Evolutionary conservation across 2,888 invertebrate species (phyloP), one percentile per base, ranked within the genome.

Genomic region (Sphaeridia pumilis): DNA sequence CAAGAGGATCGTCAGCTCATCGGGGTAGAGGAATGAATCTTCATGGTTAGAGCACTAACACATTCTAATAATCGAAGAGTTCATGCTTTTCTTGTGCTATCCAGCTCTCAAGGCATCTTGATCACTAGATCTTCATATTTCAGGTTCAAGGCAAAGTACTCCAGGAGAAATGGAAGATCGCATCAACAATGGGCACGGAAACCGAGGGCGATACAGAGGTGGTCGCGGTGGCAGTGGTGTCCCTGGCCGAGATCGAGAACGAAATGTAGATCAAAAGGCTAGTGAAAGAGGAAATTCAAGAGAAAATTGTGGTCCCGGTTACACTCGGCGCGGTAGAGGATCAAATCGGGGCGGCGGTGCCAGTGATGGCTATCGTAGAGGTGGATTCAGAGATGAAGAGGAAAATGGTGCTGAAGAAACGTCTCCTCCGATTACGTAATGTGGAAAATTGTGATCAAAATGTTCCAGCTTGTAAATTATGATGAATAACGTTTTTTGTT

Each of bases 1-100:
- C 73, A 17, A 69, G 78, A 20, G 76, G 78, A 20, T 47, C 59
- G 26, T 45, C 49, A 41, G 26, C 27, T n/a, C 46, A 47, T 47
- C 47, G 52, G 14, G 52, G 52, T 41, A 46, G 52, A 46, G 52
- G 52, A 49, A 49, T 43, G 42, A 28, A 41, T 49, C 43, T 43
- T 7, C 43, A 49, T 34, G 52, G 52, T 52, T 46, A 52, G 52
- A n/a, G n/a, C n/a, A n/a, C n/a, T n/a, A n/a, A n/a, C n/a, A n/a
- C n/a, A n/a, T n/a, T n/a, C n/a, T n/a, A n/a, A n/a, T n/a, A n/a
- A n/a, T n/a, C n/a, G n/a, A n/a, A n/a, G n/a, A n/a, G n/a, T n/a
- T n/a, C n/a, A n/a, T n/a, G n/a, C n/a, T n/a, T n/a, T n/a, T n/a
- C n/a, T n/a, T n/a, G n/a, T n/a, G n/a, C n/a, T n/a, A n/a, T n/a